Evolutionary conservation across 2,888 invertebrate genomes (phyloP).

Genomic region (Sarcophaga caerulescens): DNA sequence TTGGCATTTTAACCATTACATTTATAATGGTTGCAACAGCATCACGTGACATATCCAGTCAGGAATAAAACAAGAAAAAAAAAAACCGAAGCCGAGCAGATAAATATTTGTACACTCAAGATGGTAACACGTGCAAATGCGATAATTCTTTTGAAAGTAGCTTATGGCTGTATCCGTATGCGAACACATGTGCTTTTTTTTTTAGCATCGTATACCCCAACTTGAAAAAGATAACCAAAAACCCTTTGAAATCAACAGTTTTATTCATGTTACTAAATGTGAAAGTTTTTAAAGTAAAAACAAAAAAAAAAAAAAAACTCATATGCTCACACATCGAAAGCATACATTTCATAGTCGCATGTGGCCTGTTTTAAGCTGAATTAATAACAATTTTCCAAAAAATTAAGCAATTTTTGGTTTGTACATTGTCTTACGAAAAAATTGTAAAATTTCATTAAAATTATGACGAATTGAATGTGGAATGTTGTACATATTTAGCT

Average conservation of each 20-base stretch:
- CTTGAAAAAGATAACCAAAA: constrained; percentile 27
- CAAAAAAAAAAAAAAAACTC: neutral
- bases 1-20: constrained; percentile 60
- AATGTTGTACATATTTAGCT: too few species aligned
- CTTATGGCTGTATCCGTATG: constrained; percentile 42
- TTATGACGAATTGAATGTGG: too few species aligned
- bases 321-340: neutral
- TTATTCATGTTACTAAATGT: constrained; percentile 11
- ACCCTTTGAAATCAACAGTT: constrained; percentile 67
- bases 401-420: too few species aligned
- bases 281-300: neutral
- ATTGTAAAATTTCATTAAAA: too few species aligned
- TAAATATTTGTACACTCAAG: constrained; percentile 52
- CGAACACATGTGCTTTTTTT: neutral
- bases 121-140: constrained; percentile 67
- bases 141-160: constrained; percentile 64
- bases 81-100: neutral
- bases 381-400: too few species aligned
- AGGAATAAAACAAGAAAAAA: neutral
- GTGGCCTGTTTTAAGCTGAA: too few species aligned
- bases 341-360: neutral
- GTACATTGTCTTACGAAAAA: too few species aligned
- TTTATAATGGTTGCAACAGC: constrained; percentile 61
- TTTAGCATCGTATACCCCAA: neutral
- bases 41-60: constrained; percentile 64